A percentile compares a stretch with the other conserved stretches of the same genome.
Conservation (phyloP, 2,888 invertebrate genomes). For the Druceiella hillmani region DNA sequence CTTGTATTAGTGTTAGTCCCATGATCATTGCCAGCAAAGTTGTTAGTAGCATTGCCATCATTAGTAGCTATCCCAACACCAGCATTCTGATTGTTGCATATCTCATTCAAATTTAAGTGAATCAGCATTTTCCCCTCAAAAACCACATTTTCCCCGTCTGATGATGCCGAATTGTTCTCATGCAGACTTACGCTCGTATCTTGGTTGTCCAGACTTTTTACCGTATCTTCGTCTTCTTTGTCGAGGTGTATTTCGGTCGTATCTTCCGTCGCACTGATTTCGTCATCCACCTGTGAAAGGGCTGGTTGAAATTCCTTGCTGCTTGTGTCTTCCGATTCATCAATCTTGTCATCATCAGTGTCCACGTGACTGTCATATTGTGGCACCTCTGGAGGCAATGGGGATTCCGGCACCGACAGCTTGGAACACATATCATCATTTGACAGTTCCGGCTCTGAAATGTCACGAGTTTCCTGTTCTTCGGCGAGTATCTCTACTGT, state of each 20-base stretch:
- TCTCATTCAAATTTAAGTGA: conserved; percentile 49
- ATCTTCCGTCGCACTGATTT: conserved; percentile 41
- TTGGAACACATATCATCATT: conserved; percentile 39
- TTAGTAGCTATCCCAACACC: conserved; percentile 41
- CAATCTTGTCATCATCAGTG: conserved; percentile 39
- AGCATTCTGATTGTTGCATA: conserved; percentile 44
- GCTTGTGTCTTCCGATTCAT: conserved; percentile 44
- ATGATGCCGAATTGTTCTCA: conserved; percentile 43
- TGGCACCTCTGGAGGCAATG: conserved; percentile 26
- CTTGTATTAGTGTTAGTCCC: conserved; percentile 37
- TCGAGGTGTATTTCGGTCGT: conserved; percentile 48
- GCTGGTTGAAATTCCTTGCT: conserved; percentile 46
- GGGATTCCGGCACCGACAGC: conserved; percentile 32
- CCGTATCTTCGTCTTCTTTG: conserved; percentile 49
- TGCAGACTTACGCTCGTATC: conserved; percentile 53
- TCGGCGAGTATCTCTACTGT: conserved; percentile 46
- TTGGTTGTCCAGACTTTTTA: conserved; percentile 50
- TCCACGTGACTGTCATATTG: too few species aligned
- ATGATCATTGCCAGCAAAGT: too few species aligned
- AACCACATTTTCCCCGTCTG: conserved; percentile 48
- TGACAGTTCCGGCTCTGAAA: conserved; percentile 45
- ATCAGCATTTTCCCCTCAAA: conserved; percentile 53
- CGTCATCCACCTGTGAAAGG: conserved; percentile 39
- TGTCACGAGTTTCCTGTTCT: conserved; percentile 41
- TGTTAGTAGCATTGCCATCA: conserved; percentile 31